phyloP scores from a whole-genome alignment of 2,797 vertebrate genomes.

The Melanotaenia boesemani region DNA sequence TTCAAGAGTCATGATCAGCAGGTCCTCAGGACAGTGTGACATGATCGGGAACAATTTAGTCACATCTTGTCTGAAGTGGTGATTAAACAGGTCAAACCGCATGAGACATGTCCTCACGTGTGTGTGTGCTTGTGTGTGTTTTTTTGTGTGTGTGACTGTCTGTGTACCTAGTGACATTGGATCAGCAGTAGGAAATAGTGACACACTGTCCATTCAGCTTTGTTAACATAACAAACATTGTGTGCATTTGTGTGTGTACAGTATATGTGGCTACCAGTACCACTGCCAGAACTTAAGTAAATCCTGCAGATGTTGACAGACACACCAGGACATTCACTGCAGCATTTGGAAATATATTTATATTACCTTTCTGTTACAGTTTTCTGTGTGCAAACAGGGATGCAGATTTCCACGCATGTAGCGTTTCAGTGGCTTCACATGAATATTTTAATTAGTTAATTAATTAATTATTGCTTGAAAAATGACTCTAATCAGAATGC shows the following conservation, averaged over 20 bases:
- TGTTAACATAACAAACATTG: slow-evolving; percentile 57
- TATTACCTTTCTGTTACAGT: slow-evolving; percentile 20
- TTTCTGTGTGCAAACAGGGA: slow-evolving; percentile 31
- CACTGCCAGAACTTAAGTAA: slow-evolving; percentile 34
- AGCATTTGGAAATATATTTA: slow-evolving; percentile 35
- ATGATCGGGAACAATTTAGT: slow-evolving; percentile 24
- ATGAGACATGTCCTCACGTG: background rate
- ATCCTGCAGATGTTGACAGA: slow-evolving; percentile 36
- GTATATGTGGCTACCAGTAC: slow-evolving; percentile 15
- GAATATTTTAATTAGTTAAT: too few relatives aligned
- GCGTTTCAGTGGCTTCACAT: too few relatives aligned
- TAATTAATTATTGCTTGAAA: too few relatives aligned
- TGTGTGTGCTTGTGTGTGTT: slow-evolving; percentile 8
- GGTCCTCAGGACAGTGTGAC: slow-evolving; percentile 10
- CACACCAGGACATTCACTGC: slow-evolving; percentile 1
- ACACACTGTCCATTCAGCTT: slow-evolving; percentile 45
- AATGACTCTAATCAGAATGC: too few relatives aligned
- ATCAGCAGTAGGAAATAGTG: slow-evolving; percentile 35
- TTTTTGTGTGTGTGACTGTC: slow-evolving; percentile 1
- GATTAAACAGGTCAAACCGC: slow-evolving; percentile 22
- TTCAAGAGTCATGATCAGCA: background rate
- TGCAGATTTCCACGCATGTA: too few relatives aligned
- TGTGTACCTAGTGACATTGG: slow-evolving; percentile 26
- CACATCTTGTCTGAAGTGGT: slow-evolving; percentile 28
- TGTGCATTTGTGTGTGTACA: background rate